A percentile compares a stretch with the other conserved stretches of the same genome.
phyloP scores from a whole-genome alignment of 2,888 invertebrate genomes.

The Drosophila birchii region DNA sequence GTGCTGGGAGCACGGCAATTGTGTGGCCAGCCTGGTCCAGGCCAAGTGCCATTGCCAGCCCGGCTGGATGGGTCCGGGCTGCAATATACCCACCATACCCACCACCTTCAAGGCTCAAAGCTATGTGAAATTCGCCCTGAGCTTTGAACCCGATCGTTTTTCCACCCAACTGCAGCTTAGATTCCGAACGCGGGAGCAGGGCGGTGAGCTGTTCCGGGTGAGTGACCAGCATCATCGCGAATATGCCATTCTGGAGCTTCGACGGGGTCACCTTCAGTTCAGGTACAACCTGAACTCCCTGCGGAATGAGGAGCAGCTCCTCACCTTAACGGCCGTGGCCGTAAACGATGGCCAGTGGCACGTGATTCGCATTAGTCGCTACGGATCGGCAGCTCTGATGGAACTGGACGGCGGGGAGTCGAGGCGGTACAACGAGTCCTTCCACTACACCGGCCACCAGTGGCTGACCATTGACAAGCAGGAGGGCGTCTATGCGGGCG shows the following conservation, averaged over 20 bases:
- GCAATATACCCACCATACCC: conserved; percentile 92
- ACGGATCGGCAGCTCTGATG: conserved; percentile 95
- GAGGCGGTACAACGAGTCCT: conserved; percentile 95
- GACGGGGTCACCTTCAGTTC: conserved; percentile 94
- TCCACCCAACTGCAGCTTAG: conserved; percentile 96
- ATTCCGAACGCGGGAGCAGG: conserved; percentile 96
- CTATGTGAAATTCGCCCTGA: conserved; percentile 97
- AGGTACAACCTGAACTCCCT: conserved; percentile 96
- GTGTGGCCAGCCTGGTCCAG: conserved; percentile 94
- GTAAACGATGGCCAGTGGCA: conserved; percentile 99
- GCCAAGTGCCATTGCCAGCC: conserved; percentile 97
- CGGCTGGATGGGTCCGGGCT: conserved; percentile 96
- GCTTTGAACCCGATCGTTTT: conserved; percentile 96
- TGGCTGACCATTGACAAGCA: conserved; percentile 96
- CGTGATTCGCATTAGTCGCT: conserved; percentile 94
- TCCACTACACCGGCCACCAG: conserved; percentile 94
- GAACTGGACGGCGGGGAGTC: conserved; percentile 98
- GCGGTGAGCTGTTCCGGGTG: conserved; percentile 96
- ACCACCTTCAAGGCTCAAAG: conserved; percentile 96
- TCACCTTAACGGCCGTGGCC: conserved; percentile 93
- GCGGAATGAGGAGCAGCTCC: conserved; percentile 93
- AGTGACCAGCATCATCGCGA: conserved; percentile 97
- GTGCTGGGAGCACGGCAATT: conserved; percentile 96
- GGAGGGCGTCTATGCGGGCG: conserved; percentile 97
- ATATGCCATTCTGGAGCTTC: conserved; percentile 93